Evolutionary conservation across 1,140 invertebrate species (phyloP), one percentile per base, ranked within the genome.

Genomic region (Fopius arisanus): DNA sequence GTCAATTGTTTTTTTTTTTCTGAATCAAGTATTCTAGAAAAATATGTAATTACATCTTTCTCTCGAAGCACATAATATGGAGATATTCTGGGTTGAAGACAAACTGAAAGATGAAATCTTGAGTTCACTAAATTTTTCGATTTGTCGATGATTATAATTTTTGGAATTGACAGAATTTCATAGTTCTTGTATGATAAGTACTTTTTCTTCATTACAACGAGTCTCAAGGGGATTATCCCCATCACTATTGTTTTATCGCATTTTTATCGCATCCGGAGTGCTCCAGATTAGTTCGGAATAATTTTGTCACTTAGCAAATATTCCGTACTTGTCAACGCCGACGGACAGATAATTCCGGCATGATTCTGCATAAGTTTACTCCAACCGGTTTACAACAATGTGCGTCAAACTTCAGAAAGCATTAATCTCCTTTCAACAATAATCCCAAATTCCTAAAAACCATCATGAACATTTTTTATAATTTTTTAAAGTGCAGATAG

Each of bases 181-280:
- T n/a, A 48, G 12, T 12, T 37, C 33, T 3, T 7, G 7, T 10
- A 10, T 12, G 33, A 37, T 37, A 48, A 48, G 6, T 16, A 12
- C 16, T 16, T 48, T 48, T 48, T n/a, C 43, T 12, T 48, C 43
- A 48, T 19, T 48, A 48, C 16, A 48, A 19, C 16, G 7, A 48
- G n/a, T 48, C 14, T 48, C 43, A 59, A n/a, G 31, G 48, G 48
- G 40, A 66, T 41, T 68, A 59, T 48, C 7, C 43, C 6, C 43
- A 16, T 28, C 41, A 63, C 62, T 54, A 31, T 54, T 70, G 72
- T 74, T 51, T 48, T 59, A 29, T 43, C 29, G 72, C 29, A 72
- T 67, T 70, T 76, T 31, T 69, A 48, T 48, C 67, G 23, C 48
- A 69, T 69, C 67, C 67, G 67, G 67, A 59, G 41, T 54, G 21